Base-by-base conservation (phyloP, 2,797 vertebrate genomes). In the Spatula clypeata region DNA sequence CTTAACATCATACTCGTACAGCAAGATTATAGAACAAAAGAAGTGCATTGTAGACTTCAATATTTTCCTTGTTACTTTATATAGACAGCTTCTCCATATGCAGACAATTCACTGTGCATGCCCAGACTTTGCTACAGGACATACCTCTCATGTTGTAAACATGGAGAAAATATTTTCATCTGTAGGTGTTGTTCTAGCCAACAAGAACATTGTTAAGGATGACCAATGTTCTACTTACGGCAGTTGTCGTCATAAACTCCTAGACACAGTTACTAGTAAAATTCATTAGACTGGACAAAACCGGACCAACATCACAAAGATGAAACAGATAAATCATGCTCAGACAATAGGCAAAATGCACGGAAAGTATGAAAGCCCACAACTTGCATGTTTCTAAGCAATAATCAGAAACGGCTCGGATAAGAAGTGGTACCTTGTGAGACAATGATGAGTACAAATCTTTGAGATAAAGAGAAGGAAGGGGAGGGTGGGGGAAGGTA, bases 401-500 rank as follows among this genome's bases (percentile, higher is more conserved):
- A 83, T 90, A 81, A 76, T 31, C 31, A 66, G 60, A 51, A 49
- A 54, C 32, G 47, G 27, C 34, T 95, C 51, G 1, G 5, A 40
- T 86, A 88, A 79, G 47, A 89, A 73, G 36, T 31, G 21, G 8
- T 19, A 75, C 23, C 8, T 29, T 64, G 13, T 72, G 49, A 96
- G 27, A 38, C 51, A 79, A 44, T 18, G 26, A 58, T 60, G 26
- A 76, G 23, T 29, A 80, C 38, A 89, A 67, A 45, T 65, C 24
- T 62, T 57, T 31, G 40, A 57, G 77, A 69, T 54, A 93, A 89
- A 92, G 45, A 88, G 66, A 72, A 93, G 76, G 73, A 91, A 93
- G 54, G 27, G 38, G 29, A 67, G 38, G 44, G 31, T 29, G 20
- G 20, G 9, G 55, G 31, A 40, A 11, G 23, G 55, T 86, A 64